Base-by-base conservation (phyloP, 2,113 vertebrate genomes). In the Stomatorhinus ivindoensis region DNA sequence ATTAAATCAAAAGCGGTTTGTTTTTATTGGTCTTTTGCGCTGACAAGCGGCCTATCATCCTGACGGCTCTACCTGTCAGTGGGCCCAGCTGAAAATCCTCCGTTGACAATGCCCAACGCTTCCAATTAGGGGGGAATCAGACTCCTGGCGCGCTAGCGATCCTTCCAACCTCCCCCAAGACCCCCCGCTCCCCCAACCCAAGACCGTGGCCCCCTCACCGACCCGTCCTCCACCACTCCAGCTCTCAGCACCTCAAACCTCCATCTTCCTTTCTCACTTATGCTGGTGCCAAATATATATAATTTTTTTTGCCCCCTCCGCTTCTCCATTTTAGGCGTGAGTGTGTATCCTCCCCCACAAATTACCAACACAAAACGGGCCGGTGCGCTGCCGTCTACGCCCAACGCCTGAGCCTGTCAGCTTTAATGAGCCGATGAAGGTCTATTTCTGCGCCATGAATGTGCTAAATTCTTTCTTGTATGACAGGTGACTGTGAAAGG, bases 21-120 rank as follows among this genome's bases (percentile, higher is more conserved):
- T 99, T 99, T 99, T 99, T 99, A 99, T 99, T 99, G 98, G 98
- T 99, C 97, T 98, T 99, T 99, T 99, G 98, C 97, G 97, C 97
- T 99, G 98, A 99, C 98, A 99, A 99, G 98, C 98, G 98, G 98
- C 96, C 98, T 97, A 99, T 99, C 98, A 99, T 97, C 98, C 96
- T 97, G 97, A 98, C 96, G 97, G 97, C 96, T 96, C 96, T 95
- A 98, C 97, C 98, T 99, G 98, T 99, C 98, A 99, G 97, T 90
- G 95, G 98, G 95, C 55, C 96, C 91, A 86, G 96, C 97, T 97
- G 97, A 97, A 97, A 98, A 98, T 96, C 96, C 97, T 98, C 96
- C 94, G 97, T 96, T 99, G 98, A 99, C 98, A 99, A 99, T 99
- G 98, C 98, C 98, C 98, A 99, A 98, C 96, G 98, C 98, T 99